Evolutionary conservation across 2,113 vertebrate species (phyloP), one percentile per base, ranked within the genome.

Genomic region (Notothenia coriiceps): DNA sequence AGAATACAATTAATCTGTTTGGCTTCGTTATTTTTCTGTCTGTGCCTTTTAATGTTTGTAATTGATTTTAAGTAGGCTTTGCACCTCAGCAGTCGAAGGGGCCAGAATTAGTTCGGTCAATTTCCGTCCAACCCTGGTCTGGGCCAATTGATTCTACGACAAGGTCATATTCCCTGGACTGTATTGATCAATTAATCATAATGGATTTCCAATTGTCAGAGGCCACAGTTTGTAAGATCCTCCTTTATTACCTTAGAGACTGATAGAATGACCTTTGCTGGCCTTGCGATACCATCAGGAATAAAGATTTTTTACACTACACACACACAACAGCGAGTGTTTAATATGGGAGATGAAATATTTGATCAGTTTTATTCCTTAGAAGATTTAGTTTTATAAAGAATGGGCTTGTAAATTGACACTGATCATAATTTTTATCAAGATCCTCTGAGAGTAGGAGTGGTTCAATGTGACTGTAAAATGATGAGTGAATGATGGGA

Each of bases 171-270:
- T 93, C 88, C 87, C 89, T 71, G 57, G 74, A 84, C 74, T n/a
- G 20, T 79, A 79, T 75, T 47, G 80, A 95, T 94, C 88, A 86
- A 93, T 93, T 93, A 85, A 94, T 94, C 88, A 91, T 87, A 70
- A 91, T 93, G 87, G 88, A 91, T 93, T 90, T 92, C 80, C 85
- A 82, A 84, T 91, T 85, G 84, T 83, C 89, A 88, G 79, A 79
- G 79, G 56, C 83, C 79, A 75, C 55, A 73, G 74, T 91, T 80
- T 86, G 79, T 82, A 79, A 83, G 83, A 83, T 70, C 80, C 56
- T 73, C 66, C 70, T 89, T 83, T 88, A 88, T 71, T 88, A 87
- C 86, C 88, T 71, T 25, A 66, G 86, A 86, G 86, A 91, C 80
- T 83, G 83, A 90, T 59, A 79, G 71, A 77, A 54, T 74, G 80